Evolutionary conservation across 2,888 invertebrate genomes (phyloP), one percentile per base, ranked within the genome.

Genomic region (Cacoxenus indagator): DNA sequence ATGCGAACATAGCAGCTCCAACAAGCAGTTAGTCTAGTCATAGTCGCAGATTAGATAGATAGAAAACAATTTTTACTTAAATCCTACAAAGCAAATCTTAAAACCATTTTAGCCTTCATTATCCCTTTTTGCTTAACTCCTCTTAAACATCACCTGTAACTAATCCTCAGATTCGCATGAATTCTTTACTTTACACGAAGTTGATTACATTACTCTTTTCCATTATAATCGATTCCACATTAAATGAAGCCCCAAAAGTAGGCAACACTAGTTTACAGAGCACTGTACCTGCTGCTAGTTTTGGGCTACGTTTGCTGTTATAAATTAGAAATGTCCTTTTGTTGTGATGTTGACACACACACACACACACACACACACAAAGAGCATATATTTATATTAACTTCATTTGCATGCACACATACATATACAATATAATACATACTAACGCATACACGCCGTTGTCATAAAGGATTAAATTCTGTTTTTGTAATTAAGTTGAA

Each of bases 401-500:
- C 2, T 37, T 2, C 37, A 11, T 37, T 14, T 37, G 8, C 37
- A 11, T 37, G 37, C 11, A 5, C 45, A 43, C 45, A 43, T n/a
- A 64, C 27, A 64, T 27, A 17, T 22, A 61, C 29, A 61, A 27
- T 17, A 1, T 14, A 1, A 43, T 1, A 43, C 43, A 43, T n/a
- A 43, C 4, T n/a, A 11, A 43, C 4, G n/a, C 45, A 43, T 43
- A 43, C 11, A 43, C n/a, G 68, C 64, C 66, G 54, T 67, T 71
- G 74, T 81, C 80, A 67, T 82, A 78, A 83, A 73, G 84, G 81
- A 84, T 81, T 81, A 81, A 81, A 77, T 75, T 83, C 76, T 81
- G 82, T 81, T 83, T 82, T 82, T 83, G 84, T 81, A 81, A 81
- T 81, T 81, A 81, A 81, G 84, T 84, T 84, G 84, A 81, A 81